Evolutionary conservation across 2,888 invertebrate species (phyloP), one percentile per base, ranked within the genome.

Genomic region (Clostera curtula): DNA sequence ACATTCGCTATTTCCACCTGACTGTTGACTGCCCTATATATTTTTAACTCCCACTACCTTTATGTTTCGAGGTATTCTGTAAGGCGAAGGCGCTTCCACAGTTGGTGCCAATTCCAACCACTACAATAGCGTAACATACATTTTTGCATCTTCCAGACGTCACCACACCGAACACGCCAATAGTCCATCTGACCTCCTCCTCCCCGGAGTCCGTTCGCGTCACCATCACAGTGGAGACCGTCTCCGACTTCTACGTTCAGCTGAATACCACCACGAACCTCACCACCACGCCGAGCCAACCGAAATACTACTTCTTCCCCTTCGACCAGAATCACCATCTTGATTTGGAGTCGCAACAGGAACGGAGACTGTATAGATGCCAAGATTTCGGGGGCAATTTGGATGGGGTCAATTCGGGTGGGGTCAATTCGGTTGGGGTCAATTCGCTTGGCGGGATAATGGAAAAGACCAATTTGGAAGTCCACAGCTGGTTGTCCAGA

Each of bases 171-270:
- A 83, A 85, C 48, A 85, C 89, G 1, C 88, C 87, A 16, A 86
- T 91, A 7, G 87, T 90, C 1, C 90, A 88, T 25, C 65, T 92
- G n/a, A 90, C 90, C 0, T 90, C 92, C 0, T 87, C 90, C 1
- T 89, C 89, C 4, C 66, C 70, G 0, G 61, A 56, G 0, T 82
- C 86, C 5, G 83, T 91, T 10, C 62, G 64, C n/a, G 88, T 90
- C 25, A 76, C 73, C 1, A 72, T 93, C n/a, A 55, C 53, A 0
- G 87, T 92, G 3, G 77, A 85, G 17, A 74, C 86, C 0, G 86
- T 89, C 1, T 42, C 69, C 4, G 76, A 90, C 43, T 93, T 93
- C 46, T 86, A 80, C 46, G 67, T 88, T 2, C 56, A 67, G 10
- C 33, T 80, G 22, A 83, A 84, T 34, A 44, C 58, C 0, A 63